Evolutionary conservation across 2,888 invertebrate genomes (phyloP), one percentile per base, ranked within the genome.

Genomic region (Amblyteles armatorius): DNA sequence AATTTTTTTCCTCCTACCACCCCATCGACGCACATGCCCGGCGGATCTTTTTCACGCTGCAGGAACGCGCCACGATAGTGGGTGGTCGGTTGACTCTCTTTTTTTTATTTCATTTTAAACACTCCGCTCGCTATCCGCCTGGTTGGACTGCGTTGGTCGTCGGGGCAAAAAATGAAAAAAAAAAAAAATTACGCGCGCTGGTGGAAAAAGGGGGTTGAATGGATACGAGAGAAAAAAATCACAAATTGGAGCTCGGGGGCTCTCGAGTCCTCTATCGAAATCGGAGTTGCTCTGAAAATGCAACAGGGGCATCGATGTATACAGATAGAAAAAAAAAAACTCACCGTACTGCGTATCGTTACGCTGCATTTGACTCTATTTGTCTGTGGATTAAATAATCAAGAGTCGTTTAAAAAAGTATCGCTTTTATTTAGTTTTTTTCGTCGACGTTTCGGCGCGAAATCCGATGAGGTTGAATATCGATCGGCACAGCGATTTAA

Each of bases 1-100:
- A 72, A 73, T 81, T 86, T 86, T 84, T 86, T 83, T 76, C 72
- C 68, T 29, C 79, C 78, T 36, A 57, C 69, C 29, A 69, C 55
- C 71, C 69, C 73, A 77, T 69, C 36, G 52, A 48, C 76, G 79
- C 81, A 81, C 85, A 83, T 83, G 73, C 80, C 67, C 55, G 74
- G 40, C 26, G 22, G 44, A 74, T 78, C 67, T 63, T 80, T 83
- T 83, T 74, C 57, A 29, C 67, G 55, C 52, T 74, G 29, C 57
- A 26, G n/a, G 79, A 33, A 33, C 33, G 55, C 55, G 50, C 57
- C 33, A 57, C 67, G 68, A 55, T 65, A 29, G 76, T 73, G 60
- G 69, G 52, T 84, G 63, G 55, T 80, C 73, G 80, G 60, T 63
- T 52, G 69, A 78, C 67, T 69, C 72, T 77, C 65, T 80, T 69